phyloP scores from a whole-genome alignment of 2,797 vertebrate genomes.

The Enteromius thamalakanensis region DNA sequence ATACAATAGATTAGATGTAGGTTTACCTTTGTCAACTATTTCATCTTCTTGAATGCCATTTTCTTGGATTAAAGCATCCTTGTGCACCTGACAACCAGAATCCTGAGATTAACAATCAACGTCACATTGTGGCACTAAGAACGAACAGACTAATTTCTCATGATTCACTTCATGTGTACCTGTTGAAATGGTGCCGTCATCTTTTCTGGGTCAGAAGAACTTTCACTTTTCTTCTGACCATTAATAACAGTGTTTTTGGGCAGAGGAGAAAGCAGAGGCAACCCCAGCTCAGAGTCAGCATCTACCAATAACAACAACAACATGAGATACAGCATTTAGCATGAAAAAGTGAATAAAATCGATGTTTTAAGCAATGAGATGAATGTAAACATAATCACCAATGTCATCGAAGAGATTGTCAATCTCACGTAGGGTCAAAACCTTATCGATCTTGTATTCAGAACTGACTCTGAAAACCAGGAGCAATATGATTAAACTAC shows the following conservation, averaged over 20 bases:
- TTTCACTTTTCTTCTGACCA: not conserved
- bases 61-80: conserved; percentile 27
- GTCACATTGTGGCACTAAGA: conserved; percentile 6
- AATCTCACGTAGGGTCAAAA: conserved; percentile 62
- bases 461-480: conserved; percentile 63
- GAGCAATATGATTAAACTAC: not conserved
- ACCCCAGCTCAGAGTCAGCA: conserved; percentile 33
- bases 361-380: not conserved
- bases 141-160: not conserved
- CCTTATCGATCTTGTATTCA: conserved; percentile 22
- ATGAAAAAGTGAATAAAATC: not conserved
- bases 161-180: not conserved
- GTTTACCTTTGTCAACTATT: conserved; percentile 48
- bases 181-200: conserved; percentile 1
- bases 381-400: conserved; percentile 60
- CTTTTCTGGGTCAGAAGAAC: not conserved
- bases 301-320: conserved; percentile 60
- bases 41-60: conserved; percentile 26
- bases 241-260: conserved; percentile 38
- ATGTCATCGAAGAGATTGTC: conserved; percentile 75
- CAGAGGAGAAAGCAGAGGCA: conserved; percentile 47
- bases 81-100: conserved; percentile 41
- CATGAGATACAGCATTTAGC: not conserved
- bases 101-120: not conserved
- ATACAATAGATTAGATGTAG: not conserved